Percentiles rank a stretch among this genome's conserved stretches.
phyloP scores from a whole-genome alignment of 2,113 vertebrate species.

The Raphicerus campestris region DNA sequence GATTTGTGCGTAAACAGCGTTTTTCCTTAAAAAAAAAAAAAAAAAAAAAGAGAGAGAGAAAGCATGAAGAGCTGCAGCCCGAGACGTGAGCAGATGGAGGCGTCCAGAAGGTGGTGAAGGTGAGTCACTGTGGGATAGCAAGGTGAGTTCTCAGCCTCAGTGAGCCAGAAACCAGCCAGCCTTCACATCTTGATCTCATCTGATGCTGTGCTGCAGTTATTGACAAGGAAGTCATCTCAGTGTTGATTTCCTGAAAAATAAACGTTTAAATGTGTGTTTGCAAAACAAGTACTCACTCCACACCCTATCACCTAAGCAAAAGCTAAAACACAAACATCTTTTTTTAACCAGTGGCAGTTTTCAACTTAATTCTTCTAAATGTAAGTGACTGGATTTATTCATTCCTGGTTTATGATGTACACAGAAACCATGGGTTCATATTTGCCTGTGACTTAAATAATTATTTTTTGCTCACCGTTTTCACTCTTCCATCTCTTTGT shows the following conservation, averaged over 20 bases:
- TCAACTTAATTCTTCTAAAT: not conserved
- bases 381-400: not conserved
- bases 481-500: not conserved
- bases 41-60: fast-evolving
- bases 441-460: not conserved
- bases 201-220: not conserved
- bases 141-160: not conserved
- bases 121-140: fast-evolving
- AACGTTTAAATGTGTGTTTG: constrained; percentile 5
- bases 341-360: not conserved
- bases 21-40: not conserved
- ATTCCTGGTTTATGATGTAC: not conserved
- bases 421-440: not conserved
- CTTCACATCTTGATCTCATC: not conserved
- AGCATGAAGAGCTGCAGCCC: not conserved
- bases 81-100: not conserved
- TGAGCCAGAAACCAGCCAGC: not conserved
- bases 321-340: not conserved
- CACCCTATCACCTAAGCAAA: not conserved
- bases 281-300: not conserved
- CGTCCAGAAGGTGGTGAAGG: not conserved
- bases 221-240: not conserved
- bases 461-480: not conserved
- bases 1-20: not conserved
- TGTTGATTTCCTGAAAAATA: constrained; percentile 6